phyloP scores from a whole-genome alignment of 1,140 invertebrate genomes.

The Orchestia grillus region DNA sequence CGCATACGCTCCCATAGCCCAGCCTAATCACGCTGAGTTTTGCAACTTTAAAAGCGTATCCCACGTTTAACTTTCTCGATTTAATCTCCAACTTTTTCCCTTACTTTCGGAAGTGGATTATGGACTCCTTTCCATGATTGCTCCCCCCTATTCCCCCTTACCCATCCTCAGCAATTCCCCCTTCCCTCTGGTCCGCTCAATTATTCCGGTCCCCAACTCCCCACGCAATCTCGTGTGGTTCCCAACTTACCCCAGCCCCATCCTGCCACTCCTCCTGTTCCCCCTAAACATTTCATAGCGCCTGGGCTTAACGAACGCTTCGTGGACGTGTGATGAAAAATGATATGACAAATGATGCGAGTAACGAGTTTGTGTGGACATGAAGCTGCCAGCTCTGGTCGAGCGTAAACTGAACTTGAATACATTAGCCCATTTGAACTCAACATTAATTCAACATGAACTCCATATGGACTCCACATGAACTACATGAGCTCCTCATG shows the following conservation, averaged over 20 bases:
- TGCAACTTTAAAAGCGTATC: neutral
- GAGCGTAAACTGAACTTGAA: no score
- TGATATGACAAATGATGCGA: neutral
- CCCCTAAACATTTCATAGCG: neutral
- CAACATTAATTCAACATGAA: neutral
- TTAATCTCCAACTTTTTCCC: neutral
- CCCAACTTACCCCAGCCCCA: no score
- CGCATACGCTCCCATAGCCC: neutral
- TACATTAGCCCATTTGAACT: no score
- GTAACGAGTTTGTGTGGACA: neutral
- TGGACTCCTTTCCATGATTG: neutral
- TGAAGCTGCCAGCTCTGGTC: neutral
- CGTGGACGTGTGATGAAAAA: neutral
- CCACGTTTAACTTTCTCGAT: neutral
- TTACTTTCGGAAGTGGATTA: conserved; percentile 1
- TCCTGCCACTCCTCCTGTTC: no score
- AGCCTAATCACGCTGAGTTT: neutral
- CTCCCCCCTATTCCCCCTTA: neutral
- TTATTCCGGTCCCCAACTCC: neutral
- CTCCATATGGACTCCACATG: neutral
- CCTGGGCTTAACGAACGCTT: neutral
- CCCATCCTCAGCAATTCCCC: neutral
- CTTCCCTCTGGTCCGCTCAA: neutral
- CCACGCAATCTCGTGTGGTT: neutral
- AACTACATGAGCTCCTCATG: neutral